A percentile compares a stretch with the other conserved stretches of the same genome.
These are phyloP conservation scores for Salpingus planirostris DNA, from an alignment of 2,888 invertebrate genomes.

Conservation along the genomic window DNA sequence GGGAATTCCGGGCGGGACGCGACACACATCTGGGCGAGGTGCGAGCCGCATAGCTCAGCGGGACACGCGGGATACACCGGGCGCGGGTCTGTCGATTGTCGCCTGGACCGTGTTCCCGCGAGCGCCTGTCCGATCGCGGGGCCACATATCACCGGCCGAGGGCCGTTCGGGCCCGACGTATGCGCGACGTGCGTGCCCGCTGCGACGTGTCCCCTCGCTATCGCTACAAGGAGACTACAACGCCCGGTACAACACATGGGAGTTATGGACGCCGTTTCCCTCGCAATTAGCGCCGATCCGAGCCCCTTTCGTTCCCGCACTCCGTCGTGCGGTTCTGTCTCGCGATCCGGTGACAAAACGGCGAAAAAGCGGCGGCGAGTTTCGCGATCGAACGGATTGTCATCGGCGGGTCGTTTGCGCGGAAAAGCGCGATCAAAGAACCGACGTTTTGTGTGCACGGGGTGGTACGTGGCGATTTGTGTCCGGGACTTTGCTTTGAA, in stretches of 20 bases:
- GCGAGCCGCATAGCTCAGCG: slow-evolving; percentile 40
- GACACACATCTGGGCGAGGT: slow-evolving; percentile 40
- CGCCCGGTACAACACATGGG: slow-evolving; percentile 8
- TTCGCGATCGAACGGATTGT: too few relatives aligned
- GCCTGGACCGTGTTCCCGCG: slow-evolving; percentile 35
- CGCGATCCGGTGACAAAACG: too few relatives aligned
- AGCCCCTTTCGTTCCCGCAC: too few relatives aligned
- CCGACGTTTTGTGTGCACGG: too few relatives aligned
- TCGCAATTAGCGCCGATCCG: slow-evolving; percentile 10
- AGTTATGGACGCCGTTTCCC: slow-evolving; percentile 9
- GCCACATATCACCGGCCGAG: slow-evolving; percentile 35
- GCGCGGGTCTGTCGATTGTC: slow-evolving; percentile 42
- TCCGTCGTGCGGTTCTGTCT: too few relatives aligned
- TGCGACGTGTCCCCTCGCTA: slow-evolving; percentile 17
- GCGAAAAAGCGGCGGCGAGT: too few relatives aligned
- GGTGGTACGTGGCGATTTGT: too few relatives aligned
- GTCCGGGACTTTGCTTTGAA: too few relatives aligned
- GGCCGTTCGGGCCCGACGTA: slow-evolving; percentile 12
- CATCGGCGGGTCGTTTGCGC: too few relatives aligned
- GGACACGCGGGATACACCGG: slow-evolving; percentile 38
- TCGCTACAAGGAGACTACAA: slow-evolving; percentile 18
- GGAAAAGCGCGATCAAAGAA: too few relatives aligned
- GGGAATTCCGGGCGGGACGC: slow-evolving; percentile 30
- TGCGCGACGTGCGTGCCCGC: slow-evolving; percentile 13
- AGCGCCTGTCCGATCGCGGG: slow-evolving; percentile 31